Evolutionary conservation across 2,888 invertebrate genomes (phyloP).

Genomic region (Philereme vetulata): DNA sequence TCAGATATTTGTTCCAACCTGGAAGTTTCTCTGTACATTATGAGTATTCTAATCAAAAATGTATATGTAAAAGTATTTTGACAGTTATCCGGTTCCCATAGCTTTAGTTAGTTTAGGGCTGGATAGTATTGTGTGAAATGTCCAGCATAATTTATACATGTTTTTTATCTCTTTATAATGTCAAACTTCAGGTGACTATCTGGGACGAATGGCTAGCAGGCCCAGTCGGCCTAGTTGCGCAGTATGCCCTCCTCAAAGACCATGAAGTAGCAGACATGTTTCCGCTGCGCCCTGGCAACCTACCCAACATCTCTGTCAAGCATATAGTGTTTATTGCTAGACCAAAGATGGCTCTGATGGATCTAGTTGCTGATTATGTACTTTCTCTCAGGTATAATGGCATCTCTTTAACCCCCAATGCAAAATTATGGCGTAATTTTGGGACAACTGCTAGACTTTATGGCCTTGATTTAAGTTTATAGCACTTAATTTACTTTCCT

Average conservation of each 20-base stretch:
- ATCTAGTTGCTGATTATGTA: slow-evolving; percentile 90
- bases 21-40: too few relatives aligned
- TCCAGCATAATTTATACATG: not conserved
- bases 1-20: too few relatives aligned
- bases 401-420: too few relatives aligned
- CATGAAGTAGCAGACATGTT: slow-evolving; percentile 94
- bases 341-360: slow-evolving; percentile 92
- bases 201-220: slow-evolving; percentile 95
- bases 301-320: slow-evolving; percentile 88
- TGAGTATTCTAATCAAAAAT: too few relatives aligned
- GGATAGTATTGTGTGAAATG: too few relatives aligned
- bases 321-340: slow-evolving; percentile 95
- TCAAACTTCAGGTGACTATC: slow-evolving; percentile 85
- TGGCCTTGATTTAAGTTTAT: too few relatives aligned
- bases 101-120: too few relatives aligned
- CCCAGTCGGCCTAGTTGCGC: slow-evolving; percentile 93
- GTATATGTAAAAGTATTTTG: too few relatives aligned
- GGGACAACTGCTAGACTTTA: too few relatives aligned
- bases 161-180: not conserved
- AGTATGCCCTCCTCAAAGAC: slow-evolving; percentile 90
- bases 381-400: slow-evolving; percentile 60
- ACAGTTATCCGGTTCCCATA: too few relatives aligned
- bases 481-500: too few relatives aligned
- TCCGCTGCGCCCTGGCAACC: slow-evolving; percentile 87
- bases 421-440: too few relatives aligned